Conservation (phyloP, 2,113 vertebrate genomes). For the Centropus unirufus region DNA sequence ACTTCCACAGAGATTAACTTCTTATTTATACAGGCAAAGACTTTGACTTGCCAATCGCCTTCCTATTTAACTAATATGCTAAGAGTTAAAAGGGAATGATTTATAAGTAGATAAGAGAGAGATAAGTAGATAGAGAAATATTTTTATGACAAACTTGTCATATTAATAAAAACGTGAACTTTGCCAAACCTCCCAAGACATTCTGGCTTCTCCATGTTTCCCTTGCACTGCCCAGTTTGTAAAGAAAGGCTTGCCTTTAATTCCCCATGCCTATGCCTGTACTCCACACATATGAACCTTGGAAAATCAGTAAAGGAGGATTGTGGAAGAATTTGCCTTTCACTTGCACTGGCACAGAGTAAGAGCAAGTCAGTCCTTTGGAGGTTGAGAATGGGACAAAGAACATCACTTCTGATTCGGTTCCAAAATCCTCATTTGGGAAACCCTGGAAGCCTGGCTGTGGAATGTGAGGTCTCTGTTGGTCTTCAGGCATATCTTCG, state of each 20-base stretch:
- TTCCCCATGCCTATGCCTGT: neutral
- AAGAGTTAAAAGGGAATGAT: neutral
- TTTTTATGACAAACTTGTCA: neutral
- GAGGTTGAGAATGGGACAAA: neutral
- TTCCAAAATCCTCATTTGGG: neutral
- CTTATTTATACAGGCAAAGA: neutral
- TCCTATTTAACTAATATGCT: neutral
- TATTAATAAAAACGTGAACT: neutral
- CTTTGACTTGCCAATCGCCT: neutral
- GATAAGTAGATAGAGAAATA: neutral
- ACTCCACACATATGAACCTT: neutral
- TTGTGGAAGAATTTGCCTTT: neutral
- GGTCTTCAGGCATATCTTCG: neutral
- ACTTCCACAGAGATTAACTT: neutral
- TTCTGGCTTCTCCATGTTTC: neutral
- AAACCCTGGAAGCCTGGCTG: neutral
- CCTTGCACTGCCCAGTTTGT: neutral
- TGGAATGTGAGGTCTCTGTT: neutral
- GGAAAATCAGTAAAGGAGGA: neutral
- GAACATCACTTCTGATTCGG: neutral
- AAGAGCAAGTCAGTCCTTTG: neutral
- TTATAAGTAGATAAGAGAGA: neutral
- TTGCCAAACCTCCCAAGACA: constrained; percentile 4
- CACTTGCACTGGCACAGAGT: neutral
- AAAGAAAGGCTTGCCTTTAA: neutral